These are phyloP conservation scores for Acrocephalus scirpaceus DNA, from an alignment of 2,797 vertebrate genomes.

Conservation along the genomic window DNA sequence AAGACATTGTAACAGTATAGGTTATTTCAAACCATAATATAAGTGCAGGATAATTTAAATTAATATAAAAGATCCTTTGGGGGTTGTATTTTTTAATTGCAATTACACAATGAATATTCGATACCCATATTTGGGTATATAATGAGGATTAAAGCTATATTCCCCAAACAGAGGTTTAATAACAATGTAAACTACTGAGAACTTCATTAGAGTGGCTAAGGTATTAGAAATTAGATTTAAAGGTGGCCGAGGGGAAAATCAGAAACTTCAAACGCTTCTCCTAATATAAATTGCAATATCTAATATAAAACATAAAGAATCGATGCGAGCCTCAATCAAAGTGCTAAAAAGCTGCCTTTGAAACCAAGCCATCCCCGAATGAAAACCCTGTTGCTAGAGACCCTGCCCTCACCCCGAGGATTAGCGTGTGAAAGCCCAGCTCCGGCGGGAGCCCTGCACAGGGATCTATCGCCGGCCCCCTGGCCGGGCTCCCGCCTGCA, in stretches of 20 bases:
- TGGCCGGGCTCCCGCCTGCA: neutral
- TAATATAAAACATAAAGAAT: constrained; percentile 35
- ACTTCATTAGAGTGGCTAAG: constrained; percentile 73
- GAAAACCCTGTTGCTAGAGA: neutral
- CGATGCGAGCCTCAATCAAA: neutral
- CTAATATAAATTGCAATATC: constrained; percentile 64
- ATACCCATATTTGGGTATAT: constrained; percentile 41
- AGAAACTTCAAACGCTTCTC: constrained; percentile 65
- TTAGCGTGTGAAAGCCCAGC: neutral
- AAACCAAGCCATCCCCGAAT: neutral
- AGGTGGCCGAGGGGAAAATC: constrained; percentile 71
- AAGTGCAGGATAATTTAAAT: constrained; percentile 61
- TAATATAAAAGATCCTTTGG: constrained; percentile 58
- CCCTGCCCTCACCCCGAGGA: neutral
- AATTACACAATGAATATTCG: constrained; percentile 62
- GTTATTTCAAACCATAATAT: constrained; percentile 23
- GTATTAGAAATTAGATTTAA: constrained; percentile 77
- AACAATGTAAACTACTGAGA: constrained; percentile 73
- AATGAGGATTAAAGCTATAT: constrained; percentile 56
- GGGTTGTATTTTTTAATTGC: constrained; percentile 57
- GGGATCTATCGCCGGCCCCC: neutral
- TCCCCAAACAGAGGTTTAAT: constrained; percentile 76
- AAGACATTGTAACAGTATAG: constrained; percentile 17
- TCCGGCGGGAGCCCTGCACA: rapidly evolving
- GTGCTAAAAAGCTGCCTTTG: neutral